These are phyloP conservation scores for Platysteira castanea DNA, from an alignment of 2,113 vertebrate genomes.

Conservation along the genomic window DNA sequence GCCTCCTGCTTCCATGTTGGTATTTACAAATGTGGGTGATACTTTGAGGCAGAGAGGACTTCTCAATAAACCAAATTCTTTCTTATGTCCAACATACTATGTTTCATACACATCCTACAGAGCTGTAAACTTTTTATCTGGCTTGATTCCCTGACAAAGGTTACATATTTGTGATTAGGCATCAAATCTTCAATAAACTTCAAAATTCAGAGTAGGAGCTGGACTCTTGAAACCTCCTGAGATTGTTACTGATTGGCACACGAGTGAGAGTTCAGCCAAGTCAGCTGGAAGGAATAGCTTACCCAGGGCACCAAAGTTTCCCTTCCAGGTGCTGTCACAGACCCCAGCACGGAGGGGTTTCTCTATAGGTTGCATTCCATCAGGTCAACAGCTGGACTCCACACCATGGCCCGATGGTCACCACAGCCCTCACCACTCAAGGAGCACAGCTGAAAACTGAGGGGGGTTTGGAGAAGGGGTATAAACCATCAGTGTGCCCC, in stretches of 20 bases:
- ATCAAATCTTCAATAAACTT: not conserved
- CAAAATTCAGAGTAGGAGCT: not conserved
- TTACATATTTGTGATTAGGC: accelerated
- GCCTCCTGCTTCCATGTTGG: not conserved
- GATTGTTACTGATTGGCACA: not conserved
- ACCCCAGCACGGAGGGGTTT: not conserved
- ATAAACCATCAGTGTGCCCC: not conserved
- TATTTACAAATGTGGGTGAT: not conserved
- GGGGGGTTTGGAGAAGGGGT: not conserved
- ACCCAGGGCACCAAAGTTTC: not conserved
- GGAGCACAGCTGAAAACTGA: not conserved
- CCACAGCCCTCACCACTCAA: not conserved
- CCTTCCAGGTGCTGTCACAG: not conserved
- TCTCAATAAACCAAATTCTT: not conserved
- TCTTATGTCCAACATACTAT: not conserved
- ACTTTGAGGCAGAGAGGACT: not conserved
- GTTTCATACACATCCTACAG: not conserved
- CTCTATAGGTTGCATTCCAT: not conserved
- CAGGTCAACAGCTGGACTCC: not conserved
- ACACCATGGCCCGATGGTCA: accelerated
- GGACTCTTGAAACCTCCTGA: not conserved
- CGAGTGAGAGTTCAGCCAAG: not conserved
- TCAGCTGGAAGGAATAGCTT: not conserved
- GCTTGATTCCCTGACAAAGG: not conserved
- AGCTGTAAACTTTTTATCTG: not conserved